A percentile compares a stretch with the other conserved stretches of the same genome.
These are phyloP conservation scores for Apis laboriosa DNA, from an alignment of 1,140 invertebrate genomes.

Conservation along the genomic window DNA sequence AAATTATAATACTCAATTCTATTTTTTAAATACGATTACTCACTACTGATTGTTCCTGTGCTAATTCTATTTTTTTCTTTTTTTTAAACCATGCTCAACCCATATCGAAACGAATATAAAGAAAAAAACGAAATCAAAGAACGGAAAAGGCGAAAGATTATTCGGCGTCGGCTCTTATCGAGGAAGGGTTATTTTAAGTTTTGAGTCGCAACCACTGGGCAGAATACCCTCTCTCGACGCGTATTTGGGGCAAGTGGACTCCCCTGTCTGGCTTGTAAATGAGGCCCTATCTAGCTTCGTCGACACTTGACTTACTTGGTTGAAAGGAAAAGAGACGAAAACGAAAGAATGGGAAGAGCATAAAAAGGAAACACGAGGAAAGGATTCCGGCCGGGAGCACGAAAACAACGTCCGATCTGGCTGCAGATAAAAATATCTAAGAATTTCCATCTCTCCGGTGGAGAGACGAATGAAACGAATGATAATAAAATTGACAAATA, in stretches of 20 bases:
- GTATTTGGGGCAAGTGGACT: constrained; percentile 76
- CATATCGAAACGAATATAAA: background rate
- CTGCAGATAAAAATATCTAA: constrained; percentile 11
- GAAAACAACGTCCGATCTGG: constrained; percentile 39
- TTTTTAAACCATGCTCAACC: background rate
- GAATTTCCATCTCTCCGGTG: background rate
- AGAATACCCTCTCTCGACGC: constrained; percentile 43
- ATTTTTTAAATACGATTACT: too few species aligned
- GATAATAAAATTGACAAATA: background rate
- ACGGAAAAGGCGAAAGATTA: constrained; percentile 9
- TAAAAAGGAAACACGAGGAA: constrained; percentile 52
- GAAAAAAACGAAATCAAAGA: background rate
- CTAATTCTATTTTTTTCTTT: background rate
- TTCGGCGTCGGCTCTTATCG: constrained; percentile 15
- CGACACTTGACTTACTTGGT: constrained; percentile 76
- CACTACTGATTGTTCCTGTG: too few species aligned
- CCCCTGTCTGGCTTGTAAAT: constrained; percentile 75
- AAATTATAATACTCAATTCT: too few species aligned
- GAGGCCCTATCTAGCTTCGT: constrained; percentile 69
- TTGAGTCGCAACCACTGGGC: constrained; percentile 43
- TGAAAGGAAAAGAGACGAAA: constrained; percentile 66
- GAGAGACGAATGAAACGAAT: background rate
- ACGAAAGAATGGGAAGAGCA: constrained; percentile 49
- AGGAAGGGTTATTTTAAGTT: constrained; percentile 34
- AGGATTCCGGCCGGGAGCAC: constrained; percentile 31